Evolutionary conservation across 2,797 vertebrate genomes (phyloP).

Genomic region (Rhabdophis nuchalis): DNA sequence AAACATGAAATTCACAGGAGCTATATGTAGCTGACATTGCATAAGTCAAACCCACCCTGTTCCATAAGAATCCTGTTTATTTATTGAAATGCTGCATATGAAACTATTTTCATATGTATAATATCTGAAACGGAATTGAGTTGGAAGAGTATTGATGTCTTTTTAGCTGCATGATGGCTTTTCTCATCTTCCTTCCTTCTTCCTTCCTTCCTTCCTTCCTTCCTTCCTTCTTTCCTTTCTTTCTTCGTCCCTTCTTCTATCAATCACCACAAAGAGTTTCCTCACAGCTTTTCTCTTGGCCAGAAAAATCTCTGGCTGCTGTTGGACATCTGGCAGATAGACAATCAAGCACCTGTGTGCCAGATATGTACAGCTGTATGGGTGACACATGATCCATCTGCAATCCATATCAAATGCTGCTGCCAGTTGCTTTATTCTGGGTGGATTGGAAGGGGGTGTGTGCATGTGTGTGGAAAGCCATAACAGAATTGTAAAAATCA

Average conservation of each 20-base stretch:
- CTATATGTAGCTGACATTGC: not conserved
- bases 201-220: not conserved
- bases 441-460: slow-evolving; percentile 15
- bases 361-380: slow-evolving; percentile 66
- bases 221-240: not conserved
- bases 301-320: slow-evolving; percentile 36
- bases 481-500: slow-evolving; percentile 32
- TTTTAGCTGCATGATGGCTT: not conserved
- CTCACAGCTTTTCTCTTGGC: not conserved
- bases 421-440: slow-evolving; percentile 46
- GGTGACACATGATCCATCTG: slow-evolving; percentile 54
- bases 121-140: not conserved
- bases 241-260: not conserved
- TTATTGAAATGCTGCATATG: not conserved
- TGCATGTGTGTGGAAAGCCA: slow-evolving; percentile 3
- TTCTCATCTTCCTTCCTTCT: not conserved
- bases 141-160: slow-evolving; percentile 12
- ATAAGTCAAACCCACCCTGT: not conserved
- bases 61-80: not conserved
- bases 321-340: slow-evolving; percentile 62
- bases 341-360: slow-evolving; percentile 56
- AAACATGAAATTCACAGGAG: not conserved
- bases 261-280: slow-evolving; percentile 30
- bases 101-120: not conserved
- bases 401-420: slow-evolving; percentile 40